Evolutionary conservation across 2,888 invertebrate genomes (phyloP), one percentile per base, ranked within the genome.

Genomic region (Eristalinus aeneus): DNA sequence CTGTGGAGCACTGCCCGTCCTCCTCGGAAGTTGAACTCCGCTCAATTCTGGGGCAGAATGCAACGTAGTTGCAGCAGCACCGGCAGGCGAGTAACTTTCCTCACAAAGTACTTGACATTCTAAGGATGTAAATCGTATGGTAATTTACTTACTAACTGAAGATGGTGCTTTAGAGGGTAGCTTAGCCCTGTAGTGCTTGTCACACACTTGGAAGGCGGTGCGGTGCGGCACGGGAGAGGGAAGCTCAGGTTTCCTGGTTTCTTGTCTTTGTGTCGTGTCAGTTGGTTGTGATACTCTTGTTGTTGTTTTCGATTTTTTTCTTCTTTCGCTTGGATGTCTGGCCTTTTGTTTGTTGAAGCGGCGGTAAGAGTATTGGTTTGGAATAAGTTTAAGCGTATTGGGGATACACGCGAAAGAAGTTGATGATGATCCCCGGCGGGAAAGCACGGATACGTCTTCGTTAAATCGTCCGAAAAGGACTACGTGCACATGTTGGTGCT

Each of bases 41-140:
- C 11, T 34, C 32, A 11, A n/a, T 74, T 12, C 53, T 61, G 16
- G 56, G 64, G 77, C 65, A 86, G 46, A 65, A 69, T 86, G 78
- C 77, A 82, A 56, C 58, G 54, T 76, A 54, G 79, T 69, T 46
- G 64, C 76, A 74, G 64, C 65, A 82, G 68, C 76, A 81, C 72
- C 81, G 81, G 74, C 73, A 74, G 74, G 82, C 82, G 67, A 58
- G 67, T 73, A 82, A 86, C 85, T 78, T 87, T 83, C 36, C 83
- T 77, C 69, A 61, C 60, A 83, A 83, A 83, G 83, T 87, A 87
- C 83, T 87, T 87, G 83, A 83, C 87, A 87, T 87, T 87, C 87
- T 83, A 75, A 87, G 87, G 83, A 87, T 87, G 87, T 87, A 87
- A 87, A 87, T 83, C 87, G 83, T 83, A 87, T 87, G 87, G 87